Evolutionary conservation across 1,140 invertebrate genomes (phyloP).

Genomic region (Brachionus manjavacas): DNA sequence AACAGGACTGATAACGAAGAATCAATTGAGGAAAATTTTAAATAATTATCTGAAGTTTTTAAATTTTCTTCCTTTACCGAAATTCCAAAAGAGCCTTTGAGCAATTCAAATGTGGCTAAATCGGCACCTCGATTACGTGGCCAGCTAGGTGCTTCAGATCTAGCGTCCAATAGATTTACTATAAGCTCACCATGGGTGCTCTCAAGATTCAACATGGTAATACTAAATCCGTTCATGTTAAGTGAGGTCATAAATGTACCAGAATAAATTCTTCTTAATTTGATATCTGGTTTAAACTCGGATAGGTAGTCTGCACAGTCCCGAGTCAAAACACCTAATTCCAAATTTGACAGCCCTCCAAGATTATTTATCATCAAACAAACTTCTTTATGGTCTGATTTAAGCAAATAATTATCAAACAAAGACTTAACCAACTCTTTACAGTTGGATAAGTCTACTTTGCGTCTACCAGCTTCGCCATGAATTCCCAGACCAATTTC

Average conservation of each 20-base stretch:
- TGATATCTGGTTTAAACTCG: constrained; percentile 56
- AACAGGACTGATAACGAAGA: background rate
- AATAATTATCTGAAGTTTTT: background rate
- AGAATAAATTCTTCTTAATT: constrained; percentile 64
- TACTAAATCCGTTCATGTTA: constrained; percentile 73
- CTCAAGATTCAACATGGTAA: constrained; percentile 64
- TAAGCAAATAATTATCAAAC: constrained; percentile 49
- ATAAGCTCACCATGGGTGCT: constrained; percentile 46
- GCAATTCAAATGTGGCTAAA: background rate
- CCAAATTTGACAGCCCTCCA: constrained; percentile 70
- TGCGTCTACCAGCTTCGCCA: constrained; percentile 75
- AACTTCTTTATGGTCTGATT: constrained; percentile 50
- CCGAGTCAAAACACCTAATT: constrained; percentile 69
- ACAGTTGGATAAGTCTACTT: constrained; percentile 58
- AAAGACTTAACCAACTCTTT: constrained; percentile 57
- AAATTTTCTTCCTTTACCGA: background rate
- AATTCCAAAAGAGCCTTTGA: constrained; percentile 2
- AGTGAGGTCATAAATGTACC: constrained; percentile 74
- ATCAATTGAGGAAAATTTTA: constrained; percentile 27
- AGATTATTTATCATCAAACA: constrained; percentile 74
- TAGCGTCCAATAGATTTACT: constrained; percentile 57
- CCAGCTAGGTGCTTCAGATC: constrained; percentile 25
- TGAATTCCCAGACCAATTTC: constrained; percentile 76
- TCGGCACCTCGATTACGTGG: background rate
- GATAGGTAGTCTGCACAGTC: constrained; percentile 63